Evolutionary conservation across 1,140 invertebrate genomes (phyloP), one percentile per base, ranked within the genome.

Genomic region (Caenorhabditis tropicalis): DNA sequence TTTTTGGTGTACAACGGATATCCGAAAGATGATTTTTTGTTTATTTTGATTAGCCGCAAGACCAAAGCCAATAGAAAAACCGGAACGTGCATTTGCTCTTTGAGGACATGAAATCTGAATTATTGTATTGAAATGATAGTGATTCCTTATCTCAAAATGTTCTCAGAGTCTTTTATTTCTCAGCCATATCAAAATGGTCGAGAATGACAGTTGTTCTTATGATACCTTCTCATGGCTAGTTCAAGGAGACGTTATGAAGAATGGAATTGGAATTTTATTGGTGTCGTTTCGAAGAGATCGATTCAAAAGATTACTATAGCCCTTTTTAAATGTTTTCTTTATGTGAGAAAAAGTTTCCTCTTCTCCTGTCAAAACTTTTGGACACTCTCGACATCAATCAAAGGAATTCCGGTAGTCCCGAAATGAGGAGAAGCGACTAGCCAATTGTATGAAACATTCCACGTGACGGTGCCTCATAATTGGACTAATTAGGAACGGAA

Each of bases 261-360:
- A 74, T 74, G 65, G 65, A 74, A 74, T 74, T 74, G 65, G 36
- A 74, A 74, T 43, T 74, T 74, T 74, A 74, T 74, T 74, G 36
- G 65, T 74, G n/a, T 74, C 65, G 65, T 74, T 74, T 15, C 10
- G n/a, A n/a, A 43, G 12, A 74, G 65, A 74, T 74, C 65, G 33
- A 39, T 74, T 10, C 36, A 10, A 74, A 74, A 74, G 65, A 74
- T 74, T 74, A 74, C 65, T 74, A 74, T 24, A 74, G 65, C 12
- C 65, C 36, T 46, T 74, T 36, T 65, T 36, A 24, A 65, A 65
- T 65, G 58, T 65, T 74, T 74, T 74, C 65, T 74, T 74, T 21
- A 74, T 74, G 65, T 74, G 65, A 74, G 65, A 74, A 74, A 74
- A 74, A 74, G 65, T 74, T 43, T 74, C 65, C 27, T 43, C 65